phyloP scores from a whole-genome alignment of 2,888 invertebrate species.

The Pyralis farinalis region DNA sequence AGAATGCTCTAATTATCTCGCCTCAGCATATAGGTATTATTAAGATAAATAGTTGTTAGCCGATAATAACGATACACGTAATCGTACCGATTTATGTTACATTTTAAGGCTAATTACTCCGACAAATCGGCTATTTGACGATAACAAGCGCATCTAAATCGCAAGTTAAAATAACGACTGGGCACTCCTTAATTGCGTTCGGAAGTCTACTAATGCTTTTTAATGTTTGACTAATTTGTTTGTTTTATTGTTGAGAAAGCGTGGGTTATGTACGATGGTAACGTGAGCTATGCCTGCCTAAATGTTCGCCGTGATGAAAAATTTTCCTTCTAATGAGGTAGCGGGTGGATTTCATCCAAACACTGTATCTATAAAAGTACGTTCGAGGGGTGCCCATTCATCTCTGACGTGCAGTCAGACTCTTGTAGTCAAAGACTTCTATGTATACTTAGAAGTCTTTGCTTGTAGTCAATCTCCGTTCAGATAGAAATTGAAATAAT shows the following conservation, averaged over 20 bases:
- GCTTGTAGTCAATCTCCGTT: no score
- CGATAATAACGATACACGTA: conserved; percentile 32
- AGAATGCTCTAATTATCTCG: conserved; percentile 6
- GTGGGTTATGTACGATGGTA: conserved; percentile 2
- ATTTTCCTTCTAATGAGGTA: no score
- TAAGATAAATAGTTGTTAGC: conserved; percentile 16
- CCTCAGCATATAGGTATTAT: conserved; percentile 3
- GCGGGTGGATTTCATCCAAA: no score
- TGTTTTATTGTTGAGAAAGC: conserved; percentile 28
- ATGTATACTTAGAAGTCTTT: no score
- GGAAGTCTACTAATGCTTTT: conserved; percentile 61
- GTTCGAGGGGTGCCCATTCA: no score
- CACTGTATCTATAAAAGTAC: no score
- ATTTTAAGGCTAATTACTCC: conserved; percentile 65
- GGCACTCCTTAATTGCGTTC: conserved; percentile 65
- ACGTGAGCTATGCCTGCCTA: no score
- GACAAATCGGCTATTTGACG: conserved; percentile 57
- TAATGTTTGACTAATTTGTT: conserved; percentile 70
- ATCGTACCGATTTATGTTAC: conserved; percentile 51
- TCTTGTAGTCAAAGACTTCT: no score
- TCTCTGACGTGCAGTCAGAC: no score
- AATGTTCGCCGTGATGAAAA: no score
- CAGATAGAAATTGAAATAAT: no score
- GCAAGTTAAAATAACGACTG: conserved; percentile 43
- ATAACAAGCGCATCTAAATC: conserved; percentile 62